Evolutionary conservation across 2,888 invertebrate genomes (phyloP).

Genomic region (Tipula vernalis): DNA sequence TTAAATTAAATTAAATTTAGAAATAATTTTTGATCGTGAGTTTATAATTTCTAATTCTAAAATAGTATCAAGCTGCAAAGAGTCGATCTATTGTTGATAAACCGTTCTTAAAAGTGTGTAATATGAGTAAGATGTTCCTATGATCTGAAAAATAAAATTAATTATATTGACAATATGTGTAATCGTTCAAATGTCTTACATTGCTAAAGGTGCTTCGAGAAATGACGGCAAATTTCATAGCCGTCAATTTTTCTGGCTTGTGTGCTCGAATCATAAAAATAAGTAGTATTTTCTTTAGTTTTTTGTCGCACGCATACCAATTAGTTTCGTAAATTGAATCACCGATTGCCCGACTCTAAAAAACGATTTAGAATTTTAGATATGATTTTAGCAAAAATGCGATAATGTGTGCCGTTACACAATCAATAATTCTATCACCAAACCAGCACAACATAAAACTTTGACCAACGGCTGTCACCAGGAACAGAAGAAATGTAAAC

Average conservation of each 20-base stretch:
- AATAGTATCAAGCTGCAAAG: too few species aligned
- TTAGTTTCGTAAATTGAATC: background rate
- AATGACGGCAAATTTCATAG: slow-evolving; percentile 28
- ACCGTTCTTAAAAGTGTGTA: background rate
- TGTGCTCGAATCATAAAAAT: slow-evolving; percentile 21
- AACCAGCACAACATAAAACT: slow-evolving; percentile 26
- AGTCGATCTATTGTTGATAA: background rate
- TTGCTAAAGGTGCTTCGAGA: slow-evolving; percentile 28
- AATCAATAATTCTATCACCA: slow-evolving; percentile 24
- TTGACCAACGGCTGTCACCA: slow-evolving; percentile 26
- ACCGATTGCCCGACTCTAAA: background rate
- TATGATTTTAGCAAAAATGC: background rate
- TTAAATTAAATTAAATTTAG: too few species aligned
- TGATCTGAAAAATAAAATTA: background rate
- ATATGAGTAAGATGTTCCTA: background rate
- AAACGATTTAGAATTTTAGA: too few species aligned
- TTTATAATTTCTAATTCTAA: too few species aligned
- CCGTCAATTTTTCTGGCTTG: slow-evolving; percentile 24
- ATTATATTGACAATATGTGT: background rate
- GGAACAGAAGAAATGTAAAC: slow-evolving; percentile 21
- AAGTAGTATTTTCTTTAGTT: background rate
- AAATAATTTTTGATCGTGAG: too few species aligned
- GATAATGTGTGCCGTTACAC: slow-evolving; percentile 18
- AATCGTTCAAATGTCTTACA: slow-evolving; percentile 18
- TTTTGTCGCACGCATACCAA: background rate